Base-by-base conservation (phyloP, 2,888 invertebrate species). In the Leptopilina myrica region DNA sequence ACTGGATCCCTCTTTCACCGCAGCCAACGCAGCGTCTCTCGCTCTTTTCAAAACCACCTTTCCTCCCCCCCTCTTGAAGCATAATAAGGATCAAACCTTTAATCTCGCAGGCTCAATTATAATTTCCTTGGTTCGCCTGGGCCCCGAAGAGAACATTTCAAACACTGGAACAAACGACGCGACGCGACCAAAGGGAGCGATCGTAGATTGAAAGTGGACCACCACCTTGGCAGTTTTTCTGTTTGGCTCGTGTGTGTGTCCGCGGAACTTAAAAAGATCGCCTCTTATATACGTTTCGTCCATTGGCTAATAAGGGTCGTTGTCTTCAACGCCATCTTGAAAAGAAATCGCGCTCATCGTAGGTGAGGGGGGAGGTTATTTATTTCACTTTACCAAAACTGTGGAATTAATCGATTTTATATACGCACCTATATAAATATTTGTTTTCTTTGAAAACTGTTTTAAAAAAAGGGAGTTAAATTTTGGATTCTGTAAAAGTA, bases 41-140 rank as follows among this genome's bases (percentile, higher is more conserved):
- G 59, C 83, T 81, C 84, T 85, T 86, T 87, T 86, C 85, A 85
- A 81, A 84, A 43, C 49, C 49, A 49, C 49, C 49, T 49, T 11
- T 43, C 43, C 84, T 5, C 78, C 82, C 79, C 84, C 46, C 46
- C 6, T 83, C 83, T 85, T 84, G 85, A 81, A 82, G 87, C 85
- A 89, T 89, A 90, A 89, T 89, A 88, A 90, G 87, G 88, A 89
- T 43, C 89, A 86, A 89, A 88, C 88, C 87, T 88, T 90, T 89
- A 89, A 89, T 89, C 89, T 87, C 85, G 81, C 49, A 49, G 84
- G 83, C 87, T 89, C 89, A 86, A 89, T 89, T 90, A 90, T 90
- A 87, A 89, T 90, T 88, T 89, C 86, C 86, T 86, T 69, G 80
- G 81, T 77, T 79, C 81, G 78, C 79, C 81, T 78, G 81, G 84